phyloP scores from a whole-genome alignment of 2,797 vertebrate genomes.

The Eospalax fontanierii region DNA sequence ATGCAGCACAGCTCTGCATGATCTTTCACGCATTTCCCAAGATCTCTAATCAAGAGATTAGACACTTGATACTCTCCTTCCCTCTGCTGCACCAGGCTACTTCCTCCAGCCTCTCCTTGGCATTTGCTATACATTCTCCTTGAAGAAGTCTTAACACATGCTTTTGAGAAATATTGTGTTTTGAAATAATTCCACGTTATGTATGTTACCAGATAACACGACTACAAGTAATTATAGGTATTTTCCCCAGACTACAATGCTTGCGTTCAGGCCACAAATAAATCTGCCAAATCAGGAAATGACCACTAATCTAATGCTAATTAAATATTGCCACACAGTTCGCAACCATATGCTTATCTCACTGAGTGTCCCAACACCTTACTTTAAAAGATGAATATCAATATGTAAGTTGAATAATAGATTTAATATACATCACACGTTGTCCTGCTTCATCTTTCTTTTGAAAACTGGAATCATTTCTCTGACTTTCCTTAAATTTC shows the following conservation, averaged over 20 bases:
- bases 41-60: no score
- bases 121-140: not conserved
- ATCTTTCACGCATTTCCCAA: no score
- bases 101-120: not conserved
- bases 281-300: constrained; percentile 29
- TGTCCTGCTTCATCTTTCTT: not conserved
- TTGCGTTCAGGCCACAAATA: not conserved
- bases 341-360: constrained; percentile 3
- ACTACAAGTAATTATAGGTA: no score
- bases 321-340: not conserved
- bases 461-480: not conserved
- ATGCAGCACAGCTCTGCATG: no score
- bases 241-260: not conserved
- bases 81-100: fast-evolving
- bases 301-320: not conserved
- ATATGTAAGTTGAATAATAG: not conserved
- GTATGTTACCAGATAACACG: not conserved
- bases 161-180: not conserved
- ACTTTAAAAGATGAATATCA: not conserved
- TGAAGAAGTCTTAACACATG: not conserved
- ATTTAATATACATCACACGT: not conserved
- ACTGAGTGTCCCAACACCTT: not conserved
- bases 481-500: not conserved
- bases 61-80: no score
- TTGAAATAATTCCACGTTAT: constrained; percentile 46